Evolutionary conservation across 2,113 vertebrate genomes (phyloP), one percentile per base, ranked within the genome.

Genomic region (Chelonoidis abingdonii): DNA sequence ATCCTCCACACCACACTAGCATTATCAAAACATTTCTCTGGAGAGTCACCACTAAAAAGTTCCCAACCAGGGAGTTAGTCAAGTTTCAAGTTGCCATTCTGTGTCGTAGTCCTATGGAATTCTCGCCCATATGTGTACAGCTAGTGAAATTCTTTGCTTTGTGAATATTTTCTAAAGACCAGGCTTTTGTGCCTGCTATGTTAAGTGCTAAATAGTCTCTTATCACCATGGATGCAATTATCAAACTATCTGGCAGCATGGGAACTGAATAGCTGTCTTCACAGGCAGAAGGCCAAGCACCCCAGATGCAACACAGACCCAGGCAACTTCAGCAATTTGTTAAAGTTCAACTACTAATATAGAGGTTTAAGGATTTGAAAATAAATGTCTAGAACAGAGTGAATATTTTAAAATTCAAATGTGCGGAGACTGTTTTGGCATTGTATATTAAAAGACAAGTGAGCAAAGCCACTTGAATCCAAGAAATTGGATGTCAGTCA

Each of bases 141-240:
- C 35, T 72, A 82, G 62, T 47, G 75, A 92, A 91, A 75, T 76
- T 52, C 21, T 31, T 65, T 78, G 52, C 50, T 88, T 69, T 44
- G 44, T 75, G 75, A 93, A 78, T 52, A 9, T 21, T 8, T 8
- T 35, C 65, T 50, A 6, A n/a, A 31, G 76, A 83, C 31, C 2
- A 88, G 54, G 5, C 31, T 75, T 86, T 80, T 80, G 62, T 94
- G 53, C 16, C 19, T 80, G 76, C 81, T 22, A 0, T 10, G 2
- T 69, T 56, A 84, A 65, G 57, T 41, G 80, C 83, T 84, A 81
- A 72, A 76, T 50, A 89, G 38, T 10, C 59, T 69, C n/a, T 90
- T 49, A 84, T 97, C 79, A 44, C 93, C 72, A 44, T 83, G 93
- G 90, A 52, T 91, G 80, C 76, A 25, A 44, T 89, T 83, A 65